Percentiles rank a stretch among this genome's conserved stretches.
Conservation (phyloP, 1,140 invertebrate genomes). For the Cylas formicarius region DNA sequence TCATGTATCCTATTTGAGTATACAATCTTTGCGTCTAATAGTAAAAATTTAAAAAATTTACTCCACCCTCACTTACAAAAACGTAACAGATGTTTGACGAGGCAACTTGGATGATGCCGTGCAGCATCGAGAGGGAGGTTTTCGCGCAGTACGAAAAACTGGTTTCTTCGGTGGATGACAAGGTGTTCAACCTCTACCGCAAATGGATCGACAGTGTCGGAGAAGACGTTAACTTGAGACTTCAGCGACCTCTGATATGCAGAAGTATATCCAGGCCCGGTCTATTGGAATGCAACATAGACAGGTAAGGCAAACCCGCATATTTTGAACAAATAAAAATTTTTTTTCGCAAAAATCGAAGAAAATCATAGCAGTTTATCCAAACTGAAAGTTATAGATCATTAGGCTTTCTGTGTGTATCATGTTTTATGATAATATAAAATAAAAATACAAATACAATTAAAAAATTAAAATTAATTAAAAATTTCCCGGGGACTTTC, state of each 20-base stretch:
- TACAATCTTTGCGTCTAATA: slow-evolving; percentile 9
- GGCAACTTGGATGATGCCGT: slow-evolving; percentile 64
- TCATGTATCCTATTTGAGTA: not conserved
- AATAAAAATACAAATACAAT: no score
- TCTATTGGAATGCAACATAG: slow-evolving; percentile 72
- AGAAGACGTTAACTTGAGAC: slow-evolving; percentile 50
- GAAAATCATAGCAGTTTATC: no score
- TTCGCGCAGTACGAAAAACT: slow-evolving; percentile 59
- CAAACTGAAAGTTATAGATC: no score
- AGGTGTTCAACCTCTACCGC: slow-evolving; percentile 53
- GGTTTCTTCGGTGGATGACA: slow-evolving; percentile 57
- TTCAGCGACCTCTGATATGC: slow-evolving; percentile 66
- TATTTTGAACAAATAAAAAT: not conserved
- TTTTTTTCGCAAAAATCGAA: no score
- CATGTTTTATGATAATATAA: no score
- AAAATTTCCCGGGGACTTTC: no score
- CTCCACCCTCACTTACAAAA: not conserved
- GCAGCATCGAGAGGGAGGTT: slow-evolving; percentile 62
- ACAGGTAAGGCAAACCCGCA: slow-evolving; percentile 47
- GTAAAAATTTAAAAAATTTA: slow-evolving; percentile 7
- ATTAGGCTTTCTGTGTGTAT: no score
- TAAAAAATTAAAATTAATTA: no score
- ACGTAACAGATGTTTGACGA: slow-evolving; percentile 56
- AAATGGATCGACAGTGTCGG: slow-evolving; percentile 56
- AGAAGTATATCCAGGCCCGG: slow-evolving; percentile 55